Evolutionary conservation across 2,113 vertebrate species (phyloP).

Genomic region (Datnioides undecimradiatus): DNA sequence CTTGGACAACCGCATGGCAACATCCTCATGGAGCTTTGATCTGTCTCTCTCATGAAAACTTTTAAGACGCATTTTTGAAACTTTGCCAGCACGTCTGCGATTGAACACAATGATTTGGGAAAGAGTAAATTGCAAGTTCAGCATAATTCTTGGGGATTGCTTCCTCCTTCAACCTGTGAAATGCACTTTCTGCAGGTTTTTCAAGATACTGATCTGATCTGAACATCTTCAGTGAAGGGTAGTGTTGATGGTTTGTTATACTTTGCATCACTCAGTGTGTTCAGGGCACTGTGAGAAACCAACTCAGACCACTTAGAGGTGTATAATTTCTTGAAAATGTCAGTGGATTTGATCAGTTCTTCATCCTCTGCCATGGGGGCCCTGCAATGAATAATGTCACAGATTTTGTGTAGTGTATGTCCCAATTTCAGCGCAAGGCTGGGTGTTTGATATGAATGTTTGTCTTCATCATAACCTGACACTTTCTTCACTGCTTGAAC

Average conservation of each 20-base stretch:
- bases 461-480: slow-evolving; percentile 28
- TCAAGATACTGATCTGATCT: background rate
- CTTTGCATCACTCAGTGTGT: background rate
- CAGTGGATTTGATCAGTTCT: slow-evolving; percentile 25
- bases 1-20: slow-evolving; percentile 35
- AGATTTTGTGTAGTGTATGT: slow-evolving; percentile 36
- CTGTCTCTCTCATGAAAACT: background rate
- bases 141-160: background rate
- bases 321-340: slow-evolving; percentile 39
- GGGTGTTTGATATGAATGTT: slow-evolving; percentile 12
- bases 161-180: background rate
- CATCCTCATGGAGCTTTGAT: slow-evolving; percentile 29
- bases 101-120: slow-evolving; percentile 1
- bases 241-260: background rate
- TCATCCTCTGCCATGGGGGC: slow-evolving; percentile 42
- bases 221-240: background rate
- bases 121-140: background rate
- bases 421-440: slow-evolving; percentile 26
- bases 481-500: slow-evolving; percentile 21
- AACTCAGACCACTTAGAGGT: slow-evolving; percentile 36
- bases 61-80: background rate
- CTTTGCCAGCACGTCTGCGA: background rate
- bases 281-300: slow-evolving; percentile 20
- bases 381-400: slow-evolving; percentile 51
- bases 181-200: background rate